phyloP scores from a whole-genome alignment of 2,113 vertebrate species.

The Oostethus manadensis region DNA sequence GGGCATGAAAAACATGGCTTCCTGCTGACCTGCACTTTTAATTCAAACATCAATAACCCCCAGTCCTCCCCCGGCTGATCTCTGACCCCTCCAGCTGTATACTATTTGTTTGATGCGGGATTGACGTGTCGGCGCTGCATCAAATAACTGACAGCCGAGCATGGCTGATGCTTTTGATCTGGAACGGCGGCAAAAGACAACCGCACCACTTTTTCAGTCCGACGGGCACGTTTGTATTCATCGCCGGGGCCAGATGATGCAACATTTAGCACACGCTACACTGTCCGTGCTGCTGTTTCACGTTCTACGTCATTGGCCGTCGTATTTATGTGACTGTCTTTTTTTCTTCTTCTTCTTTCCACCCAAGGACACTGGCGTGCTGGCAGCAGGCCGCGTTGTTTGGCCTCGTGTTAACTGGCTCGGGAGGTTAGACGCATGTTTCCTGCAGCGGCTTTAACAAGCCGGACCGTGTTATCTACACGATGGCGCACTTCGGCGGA shows the following conservation, averaged over 20 bases:
- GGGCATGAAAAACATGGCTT: slow-evolving; percentile 67
- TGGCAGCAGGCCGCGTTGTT: slow-evolving; percentile 6
- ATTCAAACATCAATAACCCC: slow-evolving; percentile 73
- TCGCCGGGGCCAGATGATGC: too few relatives aligned
- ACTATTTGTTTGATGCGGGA: slow-evolving; percentile 73
- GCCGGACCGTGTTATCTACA: slow-evolving; percentile 10
- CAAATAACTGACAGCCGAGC: slow-evolving; percentile 50
- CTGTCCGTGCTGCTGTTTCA: background rate
- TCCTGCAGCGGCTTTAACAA: slow-evolving; percentile 23
- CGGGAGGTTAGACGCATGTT: slow-evolving; percentile 33
- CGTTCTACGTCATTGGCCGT: background rate
- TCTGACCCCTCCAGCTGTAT: slow-evolving; percentile 65
- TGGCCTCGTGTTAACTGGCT: slow-evolving; percentile 36
- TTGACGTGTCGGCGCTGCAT: slow-evolving; percentile 63
- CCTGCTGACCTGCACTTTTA: slow-evolving; percentile 76
- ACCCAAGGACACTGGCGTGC: background rate
- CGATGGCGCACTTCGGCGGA: background rate
- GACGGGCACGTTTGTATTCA: background rate
- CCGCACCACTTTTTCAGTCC: background rate
- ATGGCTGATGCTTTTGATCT: slow-evolving; percentile 24
- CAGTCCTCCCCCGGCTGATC: slow-evolving; percentile 45
- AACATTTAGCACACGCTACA: too few relatives aligned
- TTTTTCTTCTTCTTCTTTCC: too few relatives aligned
- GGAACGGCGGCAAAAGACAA: slow-evolving; percentile 17
- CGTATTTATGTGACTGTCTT: too few relatives aligned